Evolutionary conservation across 1,140 invertebrate genomes (phyloP).

Genomic region (Apis mellifera): DNA sequence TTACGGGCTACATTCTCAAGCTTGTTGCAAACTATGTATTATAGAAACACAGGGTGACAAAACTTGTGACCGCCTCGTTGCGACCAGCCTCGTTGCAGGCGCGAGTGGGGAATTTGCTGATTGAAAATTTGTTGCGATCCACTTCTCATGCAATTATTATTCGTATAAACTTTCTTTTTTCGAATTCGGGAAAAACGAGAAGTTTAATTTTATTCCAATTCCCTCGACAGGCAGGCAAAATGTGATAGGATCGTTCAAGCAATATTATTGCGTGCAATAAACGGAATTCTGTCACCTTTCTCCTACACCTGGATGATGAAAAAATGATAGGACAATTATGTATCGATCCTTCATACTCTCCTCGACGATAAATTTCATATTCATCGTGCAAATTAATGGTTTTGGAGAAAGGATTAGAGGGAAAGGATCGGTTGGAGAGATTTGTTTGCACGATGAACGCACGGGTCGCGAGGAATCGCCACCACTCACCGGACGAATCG

Average conservation of each 20-base stretch:
- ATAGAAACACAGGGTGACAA: not conserved
- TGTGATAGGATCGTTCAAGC: constrained; percentile 63
- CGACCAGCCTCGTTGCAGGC: not conserved
- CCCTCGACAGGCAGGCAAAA: constrained; percentile 54
- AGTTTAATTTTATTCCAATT: not conserved
- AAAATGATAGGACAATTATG: constrained; percentile 73
- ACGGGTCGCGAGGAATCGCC: constrained; percentile 22
- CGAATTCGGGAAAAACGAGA: not conserved
- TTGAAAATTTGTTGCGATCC: not conserved
- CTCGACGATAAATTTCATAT: constrained; percentile 20
- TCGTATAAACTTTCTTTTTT: not conserved
- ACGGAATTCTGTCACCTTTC: constrained; percentile 78
- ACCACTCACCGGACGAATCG: constrained; percentile 79
- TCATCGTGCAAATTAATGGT: constrained; percentile 56
- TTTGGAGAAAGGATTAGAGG: too few species aligned
- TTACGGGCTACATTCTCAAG: constrained; percentile 10
- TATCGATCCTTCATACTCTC: constrained; percentile 63
- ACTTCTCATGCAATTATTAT: too few species aligned
- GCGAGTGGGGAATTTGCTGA: too few species aligned
- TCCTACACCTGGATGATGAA: constrained; percentile 75
- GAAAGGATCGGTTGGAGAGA: not conserved
- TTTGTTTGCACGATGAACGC: constrained; percentile 67
- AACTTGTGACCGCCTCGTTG: not conserved
- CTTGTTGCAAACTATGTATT: not conserved
- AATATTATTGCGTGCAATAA: constrained; percentile 74